Conservation (phyloP, 2,113 vertebrate species). For the Eurypyga helias region DNA sequence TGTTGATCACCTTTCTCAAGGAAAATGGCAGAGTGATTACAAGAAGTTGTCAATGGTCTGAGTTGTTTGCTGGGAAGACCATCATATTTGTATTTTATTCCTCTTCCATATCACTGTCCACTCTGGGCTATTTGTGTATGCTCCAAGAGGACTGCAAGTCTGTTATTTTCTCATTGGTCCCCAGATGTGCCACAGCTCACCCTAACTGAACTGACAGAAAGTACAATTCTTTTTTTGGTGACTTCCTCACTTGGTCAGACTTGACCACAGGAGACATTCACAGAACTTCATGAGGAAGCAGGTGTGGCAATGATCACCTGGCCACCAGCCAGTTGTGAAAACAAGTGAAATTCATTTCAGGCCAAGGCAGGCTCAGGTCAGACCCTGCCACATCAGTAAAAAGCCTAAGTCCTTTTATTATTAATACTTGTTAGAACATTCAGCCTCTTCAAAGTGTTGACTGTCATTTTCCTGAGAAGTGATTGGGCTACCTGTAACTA, state of each 20-base stretch:
- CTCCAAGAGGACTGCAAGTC: not conserved
- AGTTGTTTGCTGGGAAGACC: not conserved
- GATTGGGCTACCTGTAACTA: fast-evolving
- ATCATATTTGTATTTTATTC: not conserved
- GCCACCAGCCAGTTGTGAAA: not conserved
- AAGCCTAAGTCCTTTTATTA: not conserved
- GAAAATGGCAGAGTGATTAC: not conserved
- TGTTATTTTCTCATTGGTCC: not conserved
- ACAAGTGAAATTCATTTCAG: not conserved
- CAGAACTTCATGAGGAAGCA: not conserved
- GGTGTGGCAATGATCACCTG: not conserved
- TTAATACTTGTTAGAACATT: not conserved
- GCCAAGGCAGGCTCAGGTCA: not conserved
- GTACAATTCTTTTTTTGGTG: not conserved
- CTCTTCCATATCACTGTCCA: not conserved
- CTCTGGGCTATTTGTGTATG: not conserved
- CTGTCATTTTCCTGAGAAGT: not conserved
- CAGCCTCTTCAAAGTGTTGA: not conserved
- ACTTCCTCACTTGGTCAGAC: not conserved
- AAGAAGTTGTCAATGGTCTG: not conserved
- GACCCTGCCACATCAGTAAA: not conserved
- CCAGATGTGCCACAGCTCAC: not conserved
- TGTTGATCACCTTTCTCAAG: not conserved
- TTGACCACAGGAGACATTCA: not conserved
- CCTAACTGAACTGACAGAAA: not conserved